Evolutionary conservation across 1,140 invertebrate species (phyloP), one percentile per base, ranked within the genome.

Genomic region (Pseudobourletiella spinata): DNA sequence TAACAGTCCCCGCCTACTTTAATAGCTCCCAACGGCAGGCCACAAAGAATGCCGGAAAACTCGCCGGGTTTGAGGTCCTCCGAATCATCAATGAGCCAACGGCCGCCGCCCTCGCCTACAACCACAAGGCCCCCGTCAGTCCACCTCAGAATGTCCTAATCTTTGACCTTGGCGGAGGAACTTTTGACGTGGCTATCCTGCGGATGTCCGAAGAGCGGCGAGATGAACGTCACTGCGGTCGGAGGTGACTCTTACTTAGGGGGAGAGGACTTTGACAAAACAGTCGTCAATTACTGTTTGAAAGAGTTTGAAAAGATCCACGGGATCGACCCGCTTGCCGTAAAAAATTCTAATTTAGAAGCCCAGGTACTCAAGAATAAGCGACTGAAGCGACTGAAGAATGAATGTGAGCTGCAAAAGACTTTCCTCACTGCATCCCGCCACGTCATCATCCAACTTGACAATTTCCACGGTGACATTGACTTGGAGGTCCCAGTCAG

Each of bases 31-130:
- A n/a, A n/a, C n/a, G n/a, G n/a, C n/a, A n/a, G 56, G 61, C 70
- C 4, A 65, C 60, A 20, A 55, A 48, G 57, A 55, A 65, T 63
- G 61, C 65, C 26, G 69, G 64, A 25, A 18, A 28, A 72, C 78
- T 91, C 70, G 89, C 95, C 69, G 95, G 95, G 67, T 81, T 99
- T 46, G 87, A 89, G 69, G 95, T 99, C 1, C 93, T 99, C 89
- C 85, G 95, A 57, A 68, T 78, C 6, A 76, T 79, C 46, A 77
- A 73, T 64, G 78, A 70, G 56, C 61, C 68, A 0, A 63, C 79
- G 63, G 76, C 78, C 26, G 76, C 78, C 16, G 71, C 75, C 1
- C 62, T 79, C 20, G 76, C 79, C 2, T 79, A 79, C 66, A 75
- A 77, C 44, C 50, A 25, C 20, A 54, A 48, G 20, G 35, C 15